Evolutionary conservation across 1,140 invertebrate species (phyloP).

Genomic region (Zaprionus lachaisei): DNA sequence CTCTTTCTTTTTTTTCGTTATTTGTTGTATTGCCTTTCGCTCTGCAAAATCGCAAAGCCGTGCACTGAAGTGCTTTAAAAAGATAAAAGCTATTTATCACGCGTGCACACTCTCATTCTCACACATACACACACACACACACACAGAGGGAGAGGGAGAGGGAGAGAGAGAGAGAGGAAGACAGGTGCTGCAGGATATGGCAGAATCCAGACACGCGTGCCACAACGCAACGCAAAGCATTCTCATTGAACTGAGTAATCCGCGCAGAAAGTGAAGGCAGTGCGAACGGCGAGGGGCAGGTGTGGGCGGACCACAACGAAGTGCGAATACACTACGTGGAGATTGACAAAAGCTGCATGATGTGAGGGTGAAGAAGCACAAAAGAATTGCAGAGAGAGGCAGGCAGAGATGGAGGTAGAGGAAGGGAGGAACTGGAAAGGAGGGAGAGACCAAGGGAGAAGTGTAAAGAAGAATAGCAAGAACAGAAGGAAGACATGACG

Average conservation of each 20-base stretch:
- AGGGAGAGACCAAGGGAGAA: too few species aligned
- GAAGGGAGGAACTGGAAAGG: too few species aligned
- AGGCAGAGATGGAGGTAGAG: too few species aligned
- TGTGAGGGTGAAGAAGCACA: not conserved
- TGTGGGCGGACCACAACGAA: not conserved
- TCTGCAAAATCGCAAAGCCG: conserved; percentile 52
- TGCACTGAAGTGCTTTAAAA: conserved; percentile 78
- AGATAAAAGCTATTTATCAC: conserved; percentile 82
- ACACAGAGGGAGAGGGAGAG: not conserved
- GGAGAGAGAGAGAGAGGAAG: not conserved
- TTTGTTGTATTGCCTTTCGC: conserved; percentile 17
- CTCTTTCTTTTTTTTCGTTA: conserved; percentile 9
- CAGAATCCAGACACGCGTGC: conserved; percentile 36
- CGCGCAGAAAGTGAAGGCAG: conserved; percentile 13
- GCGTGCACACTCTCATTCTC: conserved; percentile 54
- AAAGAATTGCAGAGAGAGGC: not conserved
- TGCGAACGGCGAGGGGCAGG: not conserved
- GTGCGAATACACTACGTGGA: not conserved
- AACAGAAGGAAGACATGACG: too few species aligned
- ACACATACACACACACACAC: conserved; percentile 4
- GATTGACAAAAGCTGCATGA: not conserved
- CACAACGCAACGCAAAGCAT: conserved; percentile 24
- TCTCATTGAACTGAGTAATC: conserved; percentile 65
- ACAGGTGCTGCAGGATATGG: conserved; percentile 42
- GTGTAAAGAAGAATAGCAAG: too few species aligned